phyloP scores from a whole-genome alignment of 2,113 vertebrate species.

The Hippoglossus stenolepis region DNA sequence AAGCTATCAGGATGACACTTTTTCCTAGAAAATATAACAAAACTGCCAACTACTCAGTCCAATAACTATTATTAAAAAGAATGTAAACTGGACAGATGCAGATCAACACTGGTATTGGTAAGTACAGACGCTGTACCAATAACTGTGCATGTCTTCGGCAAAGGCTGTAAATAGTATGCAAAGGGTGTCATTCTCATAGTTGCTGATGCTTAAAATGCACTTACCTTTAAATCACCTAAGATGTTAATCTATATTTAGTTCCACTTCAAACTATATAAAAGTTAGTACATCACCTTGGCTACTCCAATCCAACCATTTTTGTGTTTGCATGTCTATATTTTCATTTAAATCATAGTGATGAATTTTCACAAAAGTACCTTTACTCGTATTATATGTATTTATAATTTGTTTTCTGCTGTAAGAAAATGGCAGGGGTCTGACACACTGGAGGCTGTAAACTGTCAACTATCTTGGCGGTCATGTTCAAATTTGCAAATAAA shows the following conservation, averaged over 20 bases:
- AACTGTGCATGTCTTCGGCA: too few species aligned
- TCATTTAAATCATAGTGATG: conserved; percentile 52
- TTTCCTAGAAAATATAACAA: too few species aligned
- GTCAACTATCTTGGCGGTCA: conserved; percentile 6
- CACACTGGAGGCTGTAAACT: conserved; percentile 83
- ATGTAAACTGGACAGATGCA: too few species aligned
- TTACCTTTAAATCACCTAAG: conserved; percentile 25
- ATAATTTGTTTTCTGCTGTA: conserved; percentile 71
- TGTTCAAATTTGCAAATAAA: conserved; percentile 69
- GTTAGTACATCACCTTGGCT: conserved; percentile 8
- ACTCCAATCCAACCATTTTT: too few species aligned
- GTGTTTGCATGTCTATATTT: conserved; percentile 15
- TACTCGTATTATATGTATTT: conserved; percentile 71
- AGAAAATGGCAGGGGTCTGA: conserved; percentile 83
- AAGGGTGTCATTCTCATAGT: neutral
- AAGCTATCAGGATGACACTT: too few species aligned
- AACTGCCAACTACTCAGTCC: too few species aligned
- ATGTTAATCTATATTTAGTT: conserved; percentile 46
- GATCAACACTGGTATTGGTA: too few species aligned
- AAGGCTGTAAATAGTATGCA: too few species aligned
- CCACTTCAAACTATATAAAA: conserved; percentile 12
- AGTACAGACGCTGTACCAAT: too few species aligned
- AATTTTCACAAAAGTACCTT: conserved; percentile 67
- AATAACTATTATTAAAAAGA: too few species aligned
- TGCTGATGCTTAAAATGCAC: neutral